A percentile compares a stretch with the other conserved stretches of the same genome.
Conservation (phyloP, 2,888 invertebrate genomes). For the Smittia aterrima region DNA sequence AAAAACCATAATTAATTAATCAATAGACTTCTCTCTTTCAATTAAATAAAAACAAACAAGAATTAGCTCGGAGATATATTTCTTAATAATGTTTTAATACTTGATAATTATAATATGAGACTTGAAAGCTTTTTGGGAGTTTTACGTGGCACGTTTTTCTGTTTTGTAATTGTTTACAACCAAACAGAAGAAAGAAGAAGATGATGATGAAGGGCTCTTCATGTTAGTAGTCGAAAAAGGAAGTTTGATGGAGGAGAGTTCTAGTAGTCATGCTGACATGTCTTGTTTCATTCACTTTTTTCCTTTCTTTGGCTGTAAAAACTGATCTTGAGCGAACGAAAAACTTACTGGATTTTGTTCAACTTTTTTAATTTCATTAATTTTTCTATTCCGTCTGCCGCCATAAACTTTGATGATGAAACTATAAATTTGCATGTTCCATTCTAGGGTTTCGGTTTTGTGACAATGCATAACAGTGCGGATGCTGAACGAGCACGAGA, state of each 20-base stretch:
- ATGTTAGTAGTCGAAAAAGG: slow-evolving; percentile 22
- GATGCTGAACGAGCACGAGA: slow-evolving; percentile 99
- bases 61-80: slow-evolving; percentile 9
- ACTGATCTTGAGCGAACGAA: background rate
- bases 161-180: slow-evolving; percentile 21
- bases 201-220: background rate
- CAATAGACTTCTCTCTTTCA: background rate
- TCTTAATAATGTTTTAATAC: slow-evolving; percentile 7
- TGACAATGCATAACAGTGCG: slow-evolving; percentile 99
- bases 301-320: slow-evolving; percentile 16
- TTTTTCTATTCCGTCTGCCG: background rate
- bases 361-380: background rate
- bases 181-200: background rate
- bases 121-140: slow-evolving; percentile 21
- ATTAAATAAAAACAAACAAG: background rate
- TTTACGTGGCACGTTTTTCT: slow-evolving; percentile 18
- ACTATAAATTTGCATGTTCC: slow-evolving; percentile 32
- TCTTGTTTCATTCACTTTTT: slow-evolving; percentile 3
- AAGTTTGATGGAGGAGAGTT: background rate
- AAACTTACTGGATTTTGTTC: background rate
- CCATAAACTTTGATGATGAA: slow-evolving; percentile 18
- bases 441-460: slow-evolving; percentile 99
- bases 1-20: background rate
- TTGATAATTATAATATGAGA: background rate
- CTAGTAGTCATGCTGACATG: slow-evolving; percentile 16